Percentiles rank a stretch among this genome's conserved stretches.
Evolutionary conservation across 2,797 vertebrate species (phyloP).

Genomic region (Urocyon cinereoargenteus): DNA sequence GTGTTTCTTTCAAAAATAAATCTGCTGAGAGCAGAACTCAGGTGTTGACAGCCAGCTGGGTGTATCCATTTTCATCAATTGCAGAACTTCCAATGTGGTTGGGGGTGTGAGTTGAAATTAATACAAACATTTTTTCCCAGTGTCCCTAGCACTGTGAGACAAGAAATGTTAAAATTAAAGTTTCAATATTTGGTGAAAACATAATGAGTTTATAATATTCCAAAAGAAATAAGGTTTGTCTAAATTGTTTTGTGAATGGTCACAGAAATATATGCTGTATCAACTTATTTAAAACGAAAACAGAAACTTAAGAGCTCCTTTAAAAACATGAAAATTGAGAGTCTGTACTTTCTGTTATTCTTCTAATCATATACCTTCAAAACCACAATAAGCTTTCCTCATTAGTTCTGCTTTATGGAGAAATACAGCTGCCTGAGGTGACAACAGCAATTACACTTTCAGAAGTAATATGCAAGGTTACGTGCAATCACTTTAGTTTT

Average conservation of each 20-base stretch:
- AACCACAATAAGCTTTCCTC: conserved; percentile 18
- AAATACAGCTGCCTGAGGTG: not conserved
- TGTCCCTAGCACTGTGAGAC: not conserved
- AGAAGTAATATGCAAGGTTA: not conserved
- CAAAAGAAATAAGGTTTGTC: conserved; percentile 50
- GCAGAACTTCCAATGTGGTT: conserved; percentile 44
- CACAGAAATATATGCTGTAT: not conserved
- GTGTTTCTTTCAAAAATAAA: conserved; percentile 75
- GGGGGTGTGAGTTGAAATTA: conserved; percentile 53
- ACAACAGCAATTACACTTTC: not conserved
- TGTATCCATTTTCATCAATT: conserved; percentile 55
- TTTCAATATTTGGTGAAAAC: conserved; percentile 47
- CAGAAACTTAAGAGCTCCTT: conserved; percentile 44
- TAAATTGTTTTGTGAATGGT: conserved; percentile 45
- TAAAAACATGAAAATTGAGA: not conserved
- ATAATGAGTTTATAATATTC: conserved; percentile 58
- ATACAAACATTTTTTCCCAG: conserved; percentile 39
- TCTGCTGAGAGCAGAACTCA: conserved; percentile 14
- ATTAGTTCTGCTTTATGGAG: conserved; percentile 34
- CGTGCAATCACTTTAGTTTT: not conserved
- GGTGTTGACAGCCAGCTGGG: conserved; percentile 43
- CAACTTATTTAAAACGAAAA: conserved; percentile 57
- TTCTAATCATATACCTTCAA: conserved; percentile 21
- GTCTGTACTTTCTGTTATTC: conserved; percentile 17
- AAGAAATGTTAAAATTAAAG: conserved; percentile 61